These are phyloP conservation scores for Pogonophryne albipinna DNA, from an alignment of 2,797 vertebrate genomes.

Conservation along the genomic window DNA sequence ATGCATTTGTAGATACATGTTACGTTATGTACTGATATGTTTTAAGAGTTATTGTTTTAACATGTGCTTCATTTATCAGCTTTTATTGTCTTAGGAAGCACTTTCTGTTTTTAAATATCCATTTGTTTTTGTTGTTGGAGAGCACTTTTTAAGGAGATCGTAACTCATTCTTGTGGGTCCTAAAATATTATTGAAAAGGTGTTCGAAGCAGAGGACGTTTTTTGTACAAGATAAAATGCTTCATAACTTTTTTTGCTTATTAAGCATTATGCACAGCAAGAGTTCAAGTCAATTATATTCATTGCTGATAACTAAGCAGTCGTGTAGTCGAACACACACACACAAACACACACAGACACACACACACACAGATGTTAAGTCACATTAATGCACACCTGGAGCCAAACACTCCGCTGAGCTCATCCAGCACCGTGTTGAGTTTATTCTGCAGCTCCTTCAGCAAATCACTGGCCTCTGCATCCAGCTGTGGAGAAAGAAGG, in stretches of 20 bases:
- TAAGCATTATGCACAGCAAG: conserved; percentile 23
- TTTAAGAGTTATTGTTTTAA: too few species aligned
- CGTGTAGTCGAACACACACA: conserved; percentile 23
- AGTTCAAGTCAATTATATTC: conserved; percentile 38
- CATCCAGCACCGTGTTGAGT: conserved; percentile 93
- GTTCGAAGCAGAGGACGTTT: conserved; percentile 21
- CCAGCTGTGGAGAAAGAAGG: conserved; percentile 88
- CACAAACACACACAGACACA: conserved; percentile 1
- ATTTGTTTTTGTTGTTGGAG: too few species aligned
- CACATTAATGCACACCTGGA: conserved; percentile 87
- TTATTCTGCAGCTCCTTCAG: conserved; percentile 97
- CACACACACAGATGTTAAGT: conserved; percentile 3
- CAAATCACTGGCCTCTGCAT: conserved; percentile 92
- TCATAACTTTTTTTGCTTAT: conserved; percentile 1
- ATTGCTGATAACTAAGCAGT: conserved; percentile 31
- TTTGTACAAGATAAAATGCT: conserved; percentile 46
- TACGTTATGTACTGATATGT: too few species aligned
- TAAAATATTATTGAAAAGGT: conserved; percentile 24
- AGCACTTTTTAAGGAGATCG: background rate
- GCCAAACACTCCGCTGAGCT: conserved; percentile 91
- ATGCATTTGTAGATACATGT: too few species aligned
- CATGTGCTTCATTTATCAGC: too few species aligned
- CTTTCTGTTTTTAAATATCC: too few species aligned
- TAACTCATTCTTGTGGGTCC: conserved; percentile 16
- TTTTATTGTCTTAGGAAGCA: too few species aligned